Percentiles rank a stretch among this genome's conserved stretches.
phyloP scores from a whole-genome alignment of 1,140 invertebrate species.

The Coptotermes formosanus region DNA sequence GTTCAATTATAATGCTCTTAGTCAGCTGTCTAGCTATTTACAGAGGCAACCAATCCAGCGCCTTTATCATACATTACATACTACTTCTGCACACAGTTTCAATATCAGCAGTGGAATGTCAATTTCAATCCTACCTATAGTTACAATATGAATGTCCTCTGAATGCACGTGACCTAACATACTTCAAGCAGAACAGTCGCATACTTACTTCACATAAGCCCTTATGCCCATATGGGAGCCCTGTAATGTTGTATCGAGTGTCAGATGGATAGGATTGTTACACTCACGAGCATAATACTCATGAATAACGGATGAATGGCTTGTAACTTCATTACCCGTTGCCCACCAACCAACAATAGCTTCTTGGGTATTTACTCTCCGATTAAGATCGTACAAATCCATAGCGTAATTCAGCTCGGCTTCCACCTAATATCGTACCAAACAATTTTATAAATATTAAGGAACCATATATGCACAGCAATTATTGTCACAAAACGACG shows the following conservation, averaged over 20 bases:
- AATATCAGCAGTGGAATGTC: too few species aligned
- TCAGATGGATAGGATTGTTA: conserved; percentile 90
- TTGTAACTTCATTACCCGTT: conserved; percentile 93
- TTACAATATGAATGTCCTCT: too few species aligned
- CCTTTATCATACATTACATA: too few species aligned
- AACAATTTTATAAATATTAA: too few species aligned
- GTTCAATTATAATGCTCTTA: too few species aligned
- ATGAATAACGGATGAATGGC: conserved; percentile 95
- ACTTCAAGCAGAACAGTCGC: background rate
- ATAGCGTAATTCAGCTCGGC: conserved; percentile 94
- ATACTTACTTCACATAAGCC: conserved; percentile 72
- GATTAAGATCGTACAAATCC: conserved; percentile 92
- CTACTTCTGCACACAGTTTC: too few species aligned
- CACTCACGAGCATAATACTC: conserved; percentile 95
- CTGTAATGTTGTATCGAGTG: conserved; percentile 84
- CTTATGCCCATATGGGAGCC: conserved; percentile 83
- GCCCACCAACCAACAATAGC: conserved; percentile 90
- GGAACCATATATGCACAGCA: too few species aligned
- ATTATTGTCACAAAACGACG: too few species aligned
- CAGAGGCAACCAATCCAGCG: too few species aligned
- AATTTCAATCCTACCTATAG: too few species aligned
- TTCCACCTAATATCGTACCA: conserved; percentile 67
- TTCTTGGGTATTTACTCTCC: conserved; percentile 70
- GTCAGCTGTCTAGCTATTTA: too few species aligned
- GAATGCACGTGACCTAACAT: too few species aligned